Base-by-base conservation (phyloP, 2,888 invertebrate genomes). In the Drosophila histrio region DNA sequence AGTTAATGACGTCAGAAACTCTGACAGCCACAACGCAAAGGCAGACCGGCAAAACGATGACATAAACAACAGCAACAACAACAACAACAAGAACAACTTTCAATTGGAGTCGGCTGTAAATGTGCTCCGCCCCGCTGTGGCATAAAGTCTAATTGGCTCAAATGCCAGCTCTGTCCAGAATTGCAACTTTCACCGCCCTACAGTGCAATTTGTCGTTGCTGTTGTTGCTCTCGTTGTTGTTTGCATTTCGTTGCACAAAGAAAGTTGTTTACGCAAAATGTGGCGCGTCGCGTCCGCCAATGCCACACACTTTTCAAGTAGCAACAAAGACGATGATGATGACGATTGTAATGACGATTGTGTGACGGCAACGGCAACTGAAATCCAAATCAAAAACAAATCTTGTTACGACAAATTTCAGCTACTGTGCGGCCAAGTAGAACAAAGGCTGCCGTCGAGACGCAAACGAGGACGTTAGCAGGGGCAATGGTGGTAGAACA, bases 331-430 rank as follows among this genome's bases (percentile, higher is more conserved):
- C n/a, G 46, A 19, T 19, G 53, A 34, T 28, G 34, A 36, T 26
- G 24, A 32, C 32, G 50, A 24, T 28, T 52, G 21, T 13, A 28
- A 19, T n/a, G 17, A 34, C 13, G 30, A n/a, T 30, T 28, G 22
- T 11, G 1, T 26, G 43, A 21, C 22, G 30, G 4, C 21, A 41
- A 13, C 11, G 8, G 8, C 56, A 39, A 58, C 34, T 46, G 56
- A 61, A 67, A 65, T 72, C 59, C 68, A 68, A 76, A 84, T 85
- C 82, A 77, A 85, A 82, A 74, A 77, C 82, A 82, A 82, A 82
- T 82, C 82, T 79, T 79, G 85, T 82, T 82, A 82, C 68, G 81
- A 81, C 73, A 74, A 79, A 77, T 82, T 77, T 79, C 53, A 79
- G 70, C 85, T 71, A 79, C 85, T 77, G 79, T 79, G 79, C 82